Percentiles rank a stretch among this genome's conserved stretches.
Evolutionary conservation across 2,797 vertebrate genomes (phyloP).

Genomic region (Sebastes taczanowskii): DNA sequence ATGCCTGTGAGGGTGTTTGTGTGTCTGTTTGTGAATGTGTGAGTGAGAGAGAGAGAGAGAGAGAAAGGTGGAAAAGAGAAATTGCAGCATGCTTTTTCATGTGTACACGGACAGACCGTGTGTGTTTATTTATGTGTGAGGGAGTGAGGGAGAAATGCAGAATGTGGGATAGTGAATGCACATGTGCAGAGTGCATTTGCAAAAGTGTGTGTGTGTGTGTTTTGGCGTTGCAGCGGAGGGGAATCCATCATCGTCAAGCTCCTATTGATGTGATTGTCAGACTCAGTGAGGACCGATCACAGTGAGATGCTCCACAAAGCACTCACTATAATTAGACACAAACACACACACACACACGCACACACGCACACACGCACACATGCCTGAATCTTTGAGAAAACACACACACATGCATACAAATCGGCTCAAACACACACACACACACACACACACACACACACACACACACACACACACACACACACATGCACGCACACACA

Average conservation of each 20-base stretch:
- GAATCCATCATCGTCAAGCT: slow-evolving; percentile 83
- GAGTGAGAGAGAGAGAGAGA: not conserved
- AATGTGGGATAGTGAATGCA: slow-evolving; percentile 4
- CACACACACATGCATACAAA: not conserved
- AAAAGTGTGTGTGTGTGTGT: slow-evolving; percentile 26
- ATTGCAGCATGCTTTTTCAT: not conserved
- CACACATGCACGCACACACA: slow-evolving; percentile 4
- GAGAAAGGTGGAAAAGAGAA: not conserved
- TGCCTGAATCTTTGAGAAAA: not conserved
- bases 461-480: not conserved
- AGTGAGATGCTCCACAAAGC: slow-evolving; percentile 73
- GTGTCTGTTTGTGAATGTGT: not conserved
- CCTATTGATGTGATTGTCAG: slow-evolving; percentile 83
- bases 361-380: not conserved
- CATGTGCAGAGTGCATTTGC: slow-evolving; percentile 20
- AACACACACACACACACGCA: slow-evolving; percentile 32
- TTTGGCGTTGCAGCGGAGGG: slow-evolving; percentile 47
- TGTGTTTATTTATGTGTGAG: not conserved
- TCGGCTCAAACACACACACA: not conserved
- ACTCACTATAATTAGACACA: slow-evolving; percentile 82
- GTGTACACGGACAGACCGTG: not conserved
- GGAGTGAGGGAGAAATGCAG: not conserved
- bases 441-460: not conserved
- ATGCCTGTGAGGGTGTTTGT: slow-evolving; percentile 18
- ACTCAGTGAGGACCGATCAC: slow-evolving; percentile 72